phyloP scores from a whole-genome alignment of 2,113 vertebrate species.

The Rhagologus leucostigma region DNA sequence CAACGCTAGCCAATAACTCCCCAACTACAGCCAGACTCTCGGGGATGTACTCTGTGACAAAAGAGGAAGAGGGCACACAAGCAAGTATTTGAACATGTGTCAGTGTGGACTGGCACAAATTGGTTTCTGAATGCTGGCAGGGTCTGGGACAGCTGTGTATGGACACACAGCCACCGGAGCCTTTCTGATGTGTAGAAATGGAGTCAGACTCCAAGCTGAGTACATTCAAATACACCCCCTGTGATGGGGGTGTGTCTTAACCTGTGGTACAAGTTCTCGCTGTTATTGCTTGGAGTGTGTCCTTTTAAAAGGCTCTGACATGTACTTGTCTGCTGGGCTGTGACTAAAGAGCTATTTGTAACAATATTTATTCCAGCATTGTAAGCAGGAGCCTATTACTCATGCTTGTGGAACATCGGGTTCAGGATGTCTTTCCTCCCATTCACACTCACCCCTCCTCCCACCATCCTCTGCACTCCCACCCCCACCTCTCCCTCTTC shows the following conservation, averaged over 20 bases:
- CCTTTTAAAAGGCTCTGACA: slow-evolving; percentile 8
- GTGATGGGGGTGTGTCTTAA: background rate
- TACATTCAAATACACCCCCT: fast-evolving
- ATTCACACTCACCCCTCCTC: background rate
- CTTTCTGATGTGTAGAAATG: fast-evolving
- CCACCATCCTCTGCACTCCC: background rate
- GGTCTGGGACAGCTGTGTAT: background rate
- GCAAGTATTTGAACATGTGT: background rate
- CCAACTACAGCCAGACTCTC: background rate
- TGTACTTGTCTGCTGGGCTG: background rate
- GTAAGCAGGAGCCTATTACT: slow-evolving; percentile 14
- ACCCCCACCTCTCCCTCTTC: background rate
- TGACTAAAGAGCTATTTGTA: slow-evolving; percentile 59
- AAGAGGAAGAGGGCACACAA: background rate
- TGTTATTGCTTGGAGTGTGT: background rate
- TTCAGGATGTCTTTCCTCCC: slow-evolving; percentile 1
- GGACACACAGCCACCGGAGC: background rate
- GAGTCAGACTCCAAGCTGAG: background rate
- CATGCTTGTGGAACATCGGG: background rate
- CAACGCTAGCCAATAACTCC: background rate
- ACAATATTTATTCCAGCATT: slow-evolving; percentile 43
- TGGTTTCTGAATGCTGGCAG: background rate
- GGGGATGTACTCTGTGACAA: background rate
- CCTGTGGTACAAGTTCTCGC: background rate
- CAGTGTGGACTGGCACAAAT: fast-evolving